Evolutionary conservation across 2,888 invertebrate genomes (phyloP).

Genomic region (Ephialtes manifestator): DNA sequence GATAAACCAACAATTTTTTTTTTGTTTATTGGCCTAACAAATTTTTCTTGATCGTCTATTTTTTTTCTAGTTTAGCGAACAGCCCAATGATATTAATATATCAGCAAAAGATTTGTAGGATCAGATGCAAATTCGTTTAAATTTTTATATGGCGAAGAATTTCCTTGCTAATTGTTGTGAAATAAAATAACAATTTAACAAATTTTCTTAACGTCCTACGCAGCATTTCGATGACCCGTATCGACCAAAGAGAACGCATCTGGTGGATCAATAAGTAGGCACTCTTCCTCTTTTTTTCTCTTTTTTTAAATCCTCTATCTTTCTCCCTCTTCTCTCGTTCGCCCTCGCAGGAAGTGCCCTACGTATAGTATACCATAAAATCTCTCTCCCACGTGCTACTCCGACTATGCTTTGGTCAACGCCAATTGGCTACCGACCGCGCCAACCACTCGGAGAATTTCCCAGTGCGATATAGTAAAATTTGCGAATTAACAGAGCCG

Average conservation of each 20-base stretch:
- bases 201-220: conserved; percentile 15
- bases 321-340: conserved; percentile 10
- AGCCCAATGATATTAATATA: no score
- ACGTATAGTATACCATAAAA: conserved; percentile 21
- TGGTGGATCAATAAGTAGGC: conserved; percentile 69
- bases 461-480: conserved; percentile 15
- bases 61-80: no score
- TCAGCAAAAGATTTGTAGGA: no score
- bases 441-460: conserved; percentile 21
- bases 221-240: conserved; percentile 65
- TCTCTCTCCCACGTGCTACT: conserved; percentile 16
- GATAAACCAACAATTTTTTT: no score
- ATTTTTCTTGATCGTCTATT: no score
- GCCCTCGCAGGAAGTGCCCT: conserved; percentile 45
- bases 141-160: no score
- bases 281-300: conserved; percentile 57
- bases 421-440: conserved; percentile 14
- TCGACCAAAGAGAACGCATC: conserved; percentile 59
- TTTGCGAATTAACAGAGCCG: conserved; percentile 10
- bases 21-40: no score
- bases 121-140: no score
- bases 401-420: background rate
- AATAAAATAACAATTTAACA: no score
- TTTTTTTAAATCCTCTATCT: conserved; percentile 27
- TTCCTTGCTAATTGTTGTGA: no score